These are phyloP conservation scores for Engraulis encrasicolus DNA, from an alignment of 2,113 vertebrate species.

Conservation along the genomic window DNA sequence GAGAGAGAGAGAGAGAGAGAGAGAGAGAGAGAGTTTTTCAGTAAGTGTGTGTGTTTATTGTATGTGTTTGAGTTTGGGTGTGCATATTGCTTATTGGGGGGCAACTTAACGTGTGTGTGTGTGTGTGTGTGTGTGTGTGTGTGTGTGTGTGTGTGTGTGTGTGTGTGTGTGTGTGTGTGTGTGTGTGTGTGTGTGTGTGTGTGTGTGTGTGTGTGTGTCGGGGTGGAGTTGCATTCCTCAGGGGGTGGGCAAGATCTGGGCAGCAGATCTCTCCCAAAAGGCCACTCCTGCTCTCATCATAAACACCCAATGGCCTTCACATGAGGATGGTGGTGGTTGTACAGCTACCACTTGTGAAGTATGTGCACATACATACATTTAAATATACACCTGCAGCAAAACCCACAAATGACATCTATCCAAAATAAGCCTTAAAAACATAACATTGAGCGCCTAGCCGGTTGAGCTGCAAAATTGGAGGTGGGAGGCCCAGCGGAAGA, in stretches of 20 bases:
- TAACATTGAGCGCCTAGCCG: background rate
- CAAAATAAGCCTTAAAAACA: background rate
- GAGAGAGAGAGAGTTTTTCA: too few species aligned
- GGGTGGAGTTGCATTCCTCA: background rate
- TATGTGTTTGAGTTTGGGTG: too few species aligned
- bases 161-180: too few species aligned
- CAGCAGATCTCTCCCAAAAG: background rate
- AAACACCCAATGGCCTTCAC: background rate
- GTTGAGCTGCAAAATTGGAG: slow-evolving; percentile 1
- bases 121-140: too few species aligned
- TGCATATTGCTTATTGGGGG: too few species aligned
- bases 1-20: too few species aligned
- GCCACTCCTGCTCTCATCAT: background rate
- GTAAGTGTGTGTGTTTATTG: too few species aligned
- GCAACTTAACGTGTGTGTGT: too few species aligned
- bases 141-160: too few species aligned
- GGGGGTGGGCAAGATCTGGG: background rate
- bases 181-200: too few species aligned
- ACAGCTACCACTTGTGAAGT: too few species aligned
- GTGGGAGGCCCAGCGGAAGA: background rate
- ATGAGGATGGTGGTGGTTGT: too few species aligned
- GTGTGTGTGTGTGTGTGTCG: background rate
- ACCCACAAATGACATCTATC: background rate
- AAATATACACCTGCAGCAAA: background rate
- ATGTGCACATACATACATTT: background rate